Evolutionary conservation across 2,797 vertebrate species (phyloP).

Genomic region (Enteromius anoplus): DNA sequence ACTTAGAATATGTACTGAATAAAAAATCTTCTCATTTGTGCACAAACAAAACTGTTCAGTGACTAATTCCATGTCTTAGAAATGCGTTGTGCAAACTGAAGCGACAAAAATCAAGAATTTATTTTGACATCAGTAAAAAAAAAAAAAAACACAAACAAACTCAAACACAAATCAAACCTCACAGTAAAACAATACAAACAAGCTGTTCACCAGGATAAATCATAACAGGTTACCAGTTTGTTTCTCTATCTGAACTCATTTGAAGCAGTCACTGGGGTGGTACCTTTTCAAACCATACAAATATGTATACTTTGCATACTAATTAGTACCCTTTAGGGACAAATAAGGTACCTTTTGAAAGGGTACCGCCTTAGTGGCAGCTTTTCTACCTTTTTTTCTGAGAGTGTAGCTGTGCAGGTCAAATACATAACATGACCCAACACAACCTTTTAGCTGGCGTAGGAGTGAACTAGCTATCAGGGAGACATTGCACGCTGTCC

Average conservation of each 20-base stretch:
- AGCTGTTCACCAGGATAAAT: not conserved
- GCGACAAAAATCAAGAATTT: not conserved
- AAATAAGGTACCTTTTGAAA: not conserved
- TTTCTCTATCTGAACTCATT: not conserved
- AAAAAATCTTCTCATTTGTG: not conserved
- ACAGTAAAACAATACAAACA: conserved; percentile 2
- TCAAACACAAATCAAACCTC: not conserved
- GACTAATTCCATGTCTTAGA: not conserved
- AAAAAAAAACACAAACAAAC: not conserved
- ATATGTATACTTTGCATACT: not conserved
- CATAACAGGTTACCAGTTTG: no score
- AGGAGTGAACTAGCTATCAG: conserved; percentile 16
- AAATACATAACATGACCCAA: conserved; percentile 1
- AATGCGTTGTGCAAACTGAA: not conserved
- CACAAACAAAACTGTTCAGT: not conserved
- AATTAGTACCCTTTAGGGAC: not conserved
- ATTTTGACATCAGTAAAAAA: conserved; percentile 27
- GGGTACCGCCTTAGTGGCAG: not conserved
- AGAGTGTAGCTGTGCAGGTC: not conserved
- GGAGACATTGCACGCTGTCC: not conserved
- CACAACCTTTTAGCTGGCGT: not conserved
- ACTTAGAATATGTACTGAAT: not conserved
- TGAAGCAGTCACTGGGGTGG: not conserved
- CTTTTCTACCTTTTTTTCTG: not conserved
- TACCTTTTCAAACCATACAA: not conserved